Conservation (phyloP, 2,797 vertebrate genomes). For the Eremophila alpestris region DNA sequence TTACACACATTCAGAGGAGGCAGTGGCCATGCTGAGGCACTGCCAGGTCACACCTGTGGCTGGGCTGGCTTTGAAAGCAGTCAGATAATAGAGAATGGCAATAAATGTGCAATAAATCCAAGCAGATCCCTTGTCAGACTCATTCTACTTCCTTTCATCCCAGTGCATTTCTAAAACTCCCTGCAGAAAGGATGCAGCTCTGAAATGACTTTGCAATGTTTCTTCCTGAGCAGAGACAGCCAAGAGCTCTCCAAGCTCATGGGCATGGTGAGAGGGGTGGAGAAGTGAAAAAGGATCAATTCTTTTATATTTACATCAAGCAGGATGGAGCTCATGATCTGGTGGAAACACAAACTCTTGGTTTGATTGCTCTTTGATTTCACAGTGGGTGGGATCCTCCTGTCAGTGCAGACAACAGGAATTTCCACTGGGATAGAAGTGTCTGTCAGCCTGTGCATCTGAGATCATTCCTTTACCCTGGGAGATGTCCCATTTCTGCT, state of each 20-base stretch:
- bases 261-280: not conserved
- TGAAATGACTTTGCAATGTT: not conserved
- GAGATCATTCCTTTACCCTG: not conserved
- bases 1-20: not conserved
- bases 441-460: not conserved
- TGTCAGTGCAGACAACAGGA: not conserved
- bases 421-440: not conserved
- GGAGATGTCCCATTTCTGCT: not conserved
- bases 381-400: not conserved
- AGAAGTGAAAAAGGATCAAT: not conserved
- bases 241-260: not conserved
- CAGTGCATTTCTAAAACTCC: not conserved
- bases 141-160: not conserved
- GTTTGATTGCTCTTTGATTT: conserved; percentile 2
- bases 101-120: not conserved
- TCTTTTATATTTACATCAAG: not conserved
- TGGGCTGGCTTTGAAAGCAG: not conserved
- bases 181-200: not conserved
- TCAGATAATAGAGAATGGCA: not conserved
- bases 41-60: not conserved
- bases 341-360: not conserved
- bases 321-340: not conserved
- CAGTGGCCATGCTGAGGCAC: not conserved
- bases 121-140: not conserved
- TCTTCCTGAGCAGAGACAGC: not conserved